These are phyloP conservation scores for Typhlomys cinereus DNA, from an alignment of 2,113 vertebrate genomes.

Conservation along the genomic window DNA sequence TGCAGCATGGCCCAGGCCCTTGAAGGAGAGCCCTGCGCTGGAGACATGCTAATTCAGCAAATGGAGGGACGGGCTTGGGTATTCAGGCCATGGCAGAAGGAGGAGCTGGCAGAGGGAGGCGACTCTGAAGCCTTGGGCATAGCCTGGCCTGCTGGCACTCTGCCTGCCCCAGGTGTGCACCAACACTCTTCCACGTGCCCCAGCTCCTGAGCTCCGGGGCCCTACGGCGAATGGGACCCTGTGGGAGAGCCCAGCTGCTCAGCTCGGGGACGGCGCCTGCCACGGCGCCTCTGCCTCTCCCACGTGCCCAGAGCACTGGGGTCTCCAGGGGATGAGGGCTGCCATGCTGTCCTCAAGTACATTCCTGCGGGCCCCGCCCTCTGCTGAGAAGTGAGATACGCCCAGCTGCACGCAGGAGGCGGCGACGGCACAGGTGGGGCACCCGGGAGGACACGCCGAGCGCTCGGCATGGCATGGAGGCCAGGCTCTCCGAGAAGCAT, in stretches of 20 bases:
- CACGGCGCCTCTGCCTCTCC: background rate
- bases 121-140: background rate
- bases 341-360: too few relatives aligned
- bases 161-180: background rate
- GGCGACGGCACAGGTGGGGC: background rate
- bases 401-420: background rate
- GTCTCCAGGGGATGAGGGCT: background rate
- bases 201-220: too few relatives aligned
- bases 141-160: background rate
- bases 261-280: too few relatives aligned
- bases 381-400: background rate
- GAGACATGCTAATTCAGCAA: too few relatives aligned
- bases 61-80: background rate
- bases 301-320: background rate
- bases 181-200: accelerated
- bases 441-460: background rate
- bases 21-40: background rate
- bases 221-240: background rate
- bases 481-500: too few relatives aligned
- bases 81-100: background rate
- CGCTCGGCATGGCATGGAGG: accelerated
- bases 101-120: too few relatives aligned
- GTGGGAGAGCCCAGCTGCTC: too few relatives aligned
- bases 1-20: too few relatives aligned
- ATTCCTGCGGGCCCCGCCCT: background rate